Evolutionary conservation across 2,113 vertebrate genomes (phyloP).

Genomic region (Micronycteris hirsuta): DNA sequence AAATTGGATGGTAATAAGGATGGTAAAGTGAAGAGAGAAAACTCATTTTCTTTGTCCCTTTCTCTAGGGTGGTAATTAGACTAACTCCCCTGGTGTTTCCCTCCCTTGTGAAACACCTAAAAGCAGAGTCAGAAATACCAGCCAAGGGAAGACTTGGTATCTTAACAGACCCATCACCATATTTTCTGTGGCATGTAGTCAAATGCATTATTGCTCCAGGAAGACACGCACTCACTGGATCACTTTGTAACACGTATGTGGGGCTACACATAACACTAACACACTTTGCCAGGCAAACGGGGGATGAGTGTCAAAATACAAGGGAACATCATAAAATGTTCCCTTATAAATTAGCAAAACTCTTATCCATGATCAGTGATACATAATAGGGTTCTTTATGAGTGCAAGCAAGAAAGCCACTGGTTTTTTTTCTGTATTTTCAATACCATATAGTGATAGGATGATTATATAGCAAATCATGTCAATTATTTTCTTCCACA

Average conservation of each 20-base stretch:
- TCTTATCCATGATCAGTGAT: conserved; percentile 4
- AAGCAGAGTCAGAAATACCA: conserved; percentile 44
- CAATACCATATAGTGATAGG: conserved; percentile 61
- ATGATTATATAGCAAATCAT: conserved; percentile 63
- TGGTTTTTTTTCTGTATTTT: conserved; percentile 49
- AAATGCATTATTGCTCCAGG: conserved; percentile 45
- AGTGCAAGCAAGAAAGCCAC: conserved; percentile 17
- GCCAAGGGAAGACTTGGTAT: conserved; percentile 13
- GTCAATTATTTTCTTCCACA: conserved; percentile 64
- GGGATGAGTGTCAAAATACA: not conserved
- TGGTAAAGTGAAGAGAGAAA: conserved; percentile 4
- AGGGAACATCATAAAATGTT: conserved; percentile 29
- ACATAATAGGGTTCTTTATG: conserved; percentile 12
- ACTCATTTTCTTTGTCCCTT: conserved; percentile 36
- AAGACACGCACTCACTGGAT: not conserved
- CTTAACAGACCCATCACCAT: conserved; percentile 41
- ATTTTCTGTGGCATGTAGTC: conserved; percentile 30
- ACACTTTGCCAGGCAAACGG: not conserved
- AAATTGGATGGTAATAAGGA: conserved; percentile 47
- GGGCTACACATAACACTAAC: not conserved
- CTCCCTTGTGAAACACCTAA: conserved; percentile 44
- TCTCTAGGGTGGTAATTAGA: conserved; percentile 38
- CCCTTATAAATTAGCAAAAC: conserved; percentile 10
- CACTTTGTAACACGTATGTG: not conserved
- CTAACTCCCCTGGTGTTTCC: conserved; percentile 40